Percentiles rank a stretch among this genome's conserved stretches.
Evolutionary conservation across 2,113 vertebrate species (phyloP).

Genomic region (Anthoscopus minutus): DNA sequence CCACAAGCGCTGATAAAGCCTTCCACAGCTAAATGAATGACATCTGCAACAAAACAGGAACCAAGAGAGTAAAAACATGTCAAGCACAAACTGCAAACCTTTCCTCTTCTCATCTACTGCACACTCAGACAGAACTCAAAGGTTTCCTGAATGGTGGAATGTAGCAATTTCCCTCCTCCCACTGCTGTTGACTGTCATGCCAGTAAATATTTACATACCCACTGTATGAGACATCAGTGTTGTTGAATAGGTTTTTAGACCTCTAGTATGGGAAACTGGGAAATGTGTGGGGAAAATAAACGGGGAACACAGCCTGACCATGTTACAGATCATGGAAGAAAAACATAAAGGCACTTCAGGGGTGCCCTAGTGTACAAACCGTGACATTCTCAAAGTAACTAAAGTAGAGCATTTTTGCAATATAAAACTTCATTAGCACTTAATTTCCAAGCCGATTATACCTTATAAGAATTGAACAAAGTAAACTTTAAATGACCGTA

Average conservation of each 20-base stretch:
- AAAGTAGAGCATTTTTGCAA: neutral
- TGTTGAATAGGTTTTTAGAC: neutral
- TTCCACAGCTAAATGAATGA: neutral
- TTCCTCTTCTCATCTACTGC: conserved; percentile 12
- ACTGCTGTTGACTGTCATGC: conserved; percentile 22
- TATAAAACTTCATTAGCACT: neutral
- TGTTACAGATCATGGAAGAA: neutral
- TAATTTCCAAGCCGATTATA: neutral
- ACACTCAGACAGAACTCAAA: conserved; percentile 47
- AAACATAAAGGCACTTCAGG: neutral
- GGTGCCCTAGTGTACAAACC: neutral
- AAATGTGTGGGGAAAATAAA: neutral
- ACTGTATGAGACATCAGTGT: neutral
- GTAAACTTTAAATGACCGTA: neutral
- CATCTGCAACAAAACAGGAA: conserved; percentile 46
- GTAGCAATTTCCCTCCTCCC: conserved; percentile 53
- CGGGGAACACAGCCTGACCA: neutral
- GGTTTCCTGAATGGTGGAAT: conserved; percentile 43
- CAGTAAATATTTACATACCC: conserved; percentile 73
- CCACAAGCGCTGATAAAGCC: conserved; percentile 9
- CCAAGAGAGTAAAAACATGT: neutral
- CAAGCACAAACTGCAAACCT: neutral
- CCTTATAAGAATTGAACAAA: neutral
- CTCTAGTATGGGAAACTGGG: neutral
- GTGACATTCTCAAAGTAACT: neutral